Evolutionary conservation across 1,140 invertebrate genomes (phyloP).

Genomic region (Anoplophora glabripennis): DNA sequence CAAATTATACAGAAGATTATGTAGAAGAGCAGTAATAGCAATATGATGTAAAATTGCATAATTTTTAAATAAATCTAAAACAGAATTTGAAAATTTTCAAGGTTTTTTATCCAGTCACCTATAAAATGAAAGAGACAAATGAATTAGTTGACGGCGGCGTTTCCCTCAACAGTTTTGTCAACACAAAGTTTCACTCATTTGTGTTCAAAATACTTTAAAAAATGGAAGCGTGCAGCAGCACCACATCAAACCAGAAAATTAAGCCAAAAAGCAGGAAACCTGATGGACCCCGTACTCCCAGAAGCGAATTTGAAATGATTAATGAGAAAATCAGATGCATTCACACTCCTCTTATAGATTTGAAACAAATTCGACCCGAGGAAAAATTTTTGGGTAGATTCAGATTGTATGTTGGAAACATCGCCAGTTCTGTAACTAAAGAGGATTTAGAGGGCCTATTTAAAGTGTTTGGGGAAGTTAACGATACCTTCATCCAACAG

Average conservation of each 20-base stretch:
- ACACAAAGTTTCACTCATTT: too few species aligned
- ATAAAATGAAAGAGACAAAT: too few species aligned
- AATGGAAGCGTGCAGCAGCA: not conserved
- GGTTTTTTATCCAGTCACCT: too few species aligned
- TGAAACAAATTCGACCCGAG: constrained; percentile 45
- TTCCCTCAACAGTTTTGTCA: too few species aligned
- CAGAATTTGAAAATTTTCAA: too few species aligned
- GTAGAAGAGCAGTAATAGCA: too few species aligned
- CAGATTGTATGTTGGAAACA: constrained; percentile 89
- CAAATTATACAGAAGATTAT: too few species aligned
- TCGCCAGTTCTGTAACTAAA: constrained; percentile 81
- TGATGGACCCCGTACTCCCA: not conserved
- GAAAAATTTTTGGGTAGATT: constrained; percentile 86
- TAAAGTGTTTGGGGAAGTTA: constrained; percentile 75
- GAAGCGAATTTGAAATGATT: constrained; percentile 3
- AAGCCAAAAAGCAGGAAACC: not conserved
- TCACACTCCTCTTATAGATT: not conserved
- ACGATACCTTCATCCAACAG: constrained; percentile 90
- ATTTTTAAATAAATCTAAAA: too few species aligned
- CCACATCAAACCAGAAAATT: not conserved
- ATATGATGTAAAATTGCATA: too few species aligned
- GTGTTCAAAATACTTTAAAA: too few species aligned
- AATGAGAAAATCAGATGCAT: not conserved
- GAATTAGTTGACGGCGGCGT: too few species aligned
- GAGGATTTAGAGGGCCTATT: constrained; percentile 83